A percentile compares a stretch with the other conserved stretches of the same genome.
Evolutionary conservation across 1,140 invertebrate species (phyloP).

Genomic region (Calosoma granatense): DNA sequence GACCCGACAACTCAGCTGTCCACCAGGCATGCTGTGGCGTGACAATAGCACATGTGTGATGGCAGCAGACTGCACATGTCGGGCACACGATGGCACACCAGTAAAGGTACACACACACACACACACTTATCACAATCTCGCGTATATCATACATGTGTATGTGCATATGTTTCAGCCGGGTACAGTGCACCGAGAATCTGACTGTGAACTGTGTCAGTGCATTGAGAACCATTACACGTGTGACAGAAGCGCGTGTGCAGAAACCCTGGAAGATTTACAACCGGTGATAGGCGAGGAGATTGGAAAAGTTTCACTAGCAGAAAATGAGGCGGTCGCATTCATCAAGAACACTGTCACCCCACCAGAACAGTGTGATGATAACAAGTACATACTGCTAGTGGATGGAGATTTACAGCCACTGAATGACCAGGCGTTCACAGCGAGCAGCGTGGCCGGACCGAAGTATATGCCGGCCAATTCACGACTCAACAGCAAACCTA

Average conservation of each 20-base stretch:
- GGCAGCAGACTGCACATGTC: constrained; percentile 57
- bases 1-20: constrained; percentile 19
- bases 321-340: neutral
- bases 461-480: constrained; percentile 42
- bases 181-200: constrained; percentile 39
- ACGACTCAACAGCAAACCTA: constrained; percentile 34
- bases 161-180: constrained; percentile 40
- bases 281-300: neutral
- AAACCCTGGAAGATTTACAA: neutral
- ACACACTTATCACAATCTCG: constrained; percentile 11
- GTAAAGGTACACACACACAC: too few species aligned
- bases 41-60: constrained; percentile 59
- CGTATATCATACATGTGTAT: constrained; percentile 13
- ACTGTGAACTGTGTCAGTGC: constrained; percentile 64
- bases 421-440: constrained; percentile 44
- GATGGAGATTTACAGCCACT: constrained; percentile 26
- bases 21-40: constrained; percentile 45
- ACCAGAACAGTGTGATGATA: constrained; percentile 37
- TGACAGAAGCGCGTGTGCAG: constrained; percentile 40
- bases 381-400: constrained; percentile 14
- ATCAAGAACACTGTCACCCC: constrained; percentile 39
- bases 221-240: constrained; percentile 62
- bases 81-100: constrained; percentile 44
- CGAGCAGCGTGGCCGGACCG: constrained; percentile 41
- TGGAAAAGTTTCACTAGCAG: neutral